phyloP scores from a whole-genome alignment of 2,797 vertebrate species.

The Macropus fuliginosus region DNA sequence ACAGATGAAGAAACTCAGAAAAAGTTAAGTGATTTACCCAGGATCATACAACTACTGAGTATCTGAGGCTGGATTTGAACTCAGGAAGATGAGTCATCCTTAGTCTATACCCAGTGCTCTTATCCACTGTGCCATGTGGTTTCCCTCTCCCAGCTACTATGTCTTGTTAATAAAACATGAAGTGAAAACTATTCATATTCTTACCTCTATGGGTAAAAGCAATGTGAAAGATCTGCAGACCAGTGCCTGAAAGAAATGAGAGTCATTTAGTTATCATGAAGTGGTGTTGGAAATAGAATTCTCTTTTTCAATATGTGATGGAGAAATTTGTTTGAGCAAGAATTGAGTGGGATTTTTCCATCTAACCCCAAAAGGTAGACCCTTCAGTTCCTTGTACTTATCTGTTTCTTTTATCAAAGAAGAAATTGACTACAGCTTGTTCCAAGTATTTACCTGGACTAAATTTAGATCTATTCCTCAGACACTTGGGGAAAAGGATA shows the following conservation, averaged over 20 bases:
- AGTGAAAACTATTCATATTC: neutral
- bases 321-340: neutral
- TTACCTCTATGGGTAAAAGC: neutral
- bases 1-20: neutral
- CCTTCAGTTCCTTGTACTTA: neutral
- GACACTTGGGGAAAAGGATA: neutral
- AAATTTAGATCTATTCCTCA: neutral
- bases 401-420: neutral
- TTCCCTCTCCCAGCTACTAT: neutral
- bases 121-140: neutral
- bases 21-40: neutral
- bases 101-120: neutral
- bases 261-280: neutral
- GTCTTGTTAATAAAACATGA: neutral
- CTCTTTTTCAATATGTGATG: neutral
- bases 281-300: neutral
- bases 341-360: neutral
- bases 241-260: neutral
- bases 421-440: neutral
- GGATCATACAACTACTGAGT: neutral
- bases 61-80: neutral
- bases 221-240: neutral
- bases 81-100: neutral
- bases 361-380: neutral
- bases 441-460: neutral